Evolutionary conservation across 2,888 invertebrate genomes (phyloP).

Genomic region (Agonopterix alstromeriana): DNA sequence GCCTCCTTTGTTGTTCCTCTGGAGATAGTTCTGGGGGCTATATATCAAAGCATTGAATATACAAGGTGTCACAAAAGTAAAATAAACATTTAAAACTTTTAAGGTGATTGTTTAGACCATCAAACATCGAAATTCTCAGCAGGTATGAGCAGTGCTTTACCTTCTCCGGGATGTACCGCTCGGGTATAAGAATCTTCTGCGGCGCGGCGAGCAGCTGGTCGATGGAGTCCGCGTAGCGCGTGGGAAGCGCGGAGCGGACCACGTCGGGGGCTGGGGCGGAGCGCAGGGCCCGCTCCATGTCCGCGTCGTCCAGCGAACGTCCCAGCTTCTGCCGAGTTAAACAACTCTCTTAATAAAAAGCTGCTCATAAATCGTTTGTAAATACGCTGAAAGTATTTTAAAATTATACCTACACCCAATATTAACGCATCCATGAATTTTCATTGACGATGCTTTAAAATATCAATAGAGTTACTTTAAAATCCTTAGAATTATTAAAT

Average conservation of each 20-base stretch:
- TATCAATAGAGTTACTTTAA: no score
- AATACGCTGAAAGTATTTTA: no score
- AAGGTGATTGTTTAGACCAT: no score
- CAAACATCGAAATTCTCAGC: no score
- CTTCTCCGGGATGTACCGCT: conserved; percentile 94
- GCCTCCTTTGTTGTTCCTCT: conserved; percentile 88
- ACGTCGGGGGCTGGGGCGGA: conserved; percentile 87
- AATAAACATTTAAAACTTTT: not conserved
- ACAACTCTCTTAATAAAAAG: not conserved
- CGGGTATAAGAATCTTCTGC: conserved; percentile 93
- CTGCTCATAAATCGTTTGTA: no score
- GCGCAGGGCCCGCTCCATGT: conserved; percentile 90
- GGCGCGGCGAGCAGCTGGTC: conserved; percentile 92
- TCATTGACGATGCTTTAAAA: no score
- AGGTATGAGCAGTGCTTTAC: conserved; percentile 55
- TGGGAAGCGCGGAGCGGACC: conserved; percentile 86
- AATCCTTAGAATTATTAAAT: no score
- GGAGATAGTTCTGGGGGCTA: conserved; percentile 88
- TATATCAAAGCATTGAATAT: not conserved
- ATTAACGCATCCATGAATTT: no score
- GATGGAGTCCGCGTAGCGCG: conserved; percentile 87
- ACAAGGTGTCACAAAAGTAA: not conserved
- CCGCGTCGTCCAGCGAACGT: conserved; percentile 88
- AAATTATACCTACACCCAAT: no score
- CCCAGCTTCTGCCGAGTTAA: conserved; percentile 53